Percentiles rank a stretch among this genome's conserved stretches.
phyloP scores from a whole-genome alignment of 2,888 invertebrate species.

The Catocala nupta region DNA sequence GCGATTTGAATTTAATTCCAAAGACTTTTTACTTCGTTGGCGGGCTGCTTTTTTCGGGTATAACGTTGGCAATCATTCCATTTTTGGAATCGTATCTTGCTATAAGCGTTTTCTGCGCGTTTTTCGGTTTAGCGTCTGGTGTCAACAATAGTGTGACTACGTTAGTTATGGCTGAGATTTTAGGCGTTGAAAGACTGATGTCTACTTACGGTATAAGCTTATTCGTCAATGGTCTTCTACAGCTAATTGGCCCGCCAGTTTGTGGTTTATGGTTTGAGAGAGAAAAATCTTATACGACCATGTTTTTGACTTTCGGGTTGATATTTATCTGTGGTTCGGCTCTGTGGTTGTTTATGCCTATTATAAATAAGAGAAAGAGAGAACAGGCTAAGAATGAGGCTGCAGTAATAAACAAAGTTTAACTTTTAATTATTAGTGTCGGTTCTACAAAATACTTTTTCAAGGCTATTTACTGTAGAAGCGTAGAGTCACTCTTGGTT shows the following conservation, averaged over 20 bases:
- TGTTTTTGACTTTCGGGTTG: conserved; percentile 92
- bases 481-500: too few relatives aligned
- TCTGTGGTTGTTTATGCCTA: conserved; percentile 92
- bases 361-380: conserved; percentile 85
- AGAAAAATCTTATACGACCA: conserved; percentile 89
- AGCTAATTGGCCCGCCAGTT: conserved; percentile 93
- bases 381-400: conserved; percentile 45
- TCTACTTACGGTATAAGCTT: conserved; percentile 95
- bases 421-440: conserved; percentile 17
- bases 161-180: conserved; percentile 94
- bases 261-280: conserved; percentile 91
- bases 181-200: conserved; percentile 94
- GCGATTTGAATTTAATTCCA: conserved; percentile 92
- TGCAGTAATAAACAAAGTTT: conserved; percentile 43
- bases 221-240: conserved; percentile 94
- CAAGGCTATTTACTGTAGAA: too few relatives aligned
- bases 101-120: conserved; percentile 90
- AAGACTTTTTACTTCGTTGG: conserved; percentile 94
- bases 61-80: conserved; percentile 91
- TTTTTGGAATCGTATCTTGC: conserved; percentile 88
- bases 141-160: conserved; percentile 95
- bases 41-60: conserved; percentile 92
- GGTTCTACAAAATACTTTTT: too few relatives aligned
- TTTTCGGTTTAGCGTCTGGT: conserved; percentile 94
- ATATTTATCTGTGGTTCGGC: conserved; percentile 91